Percentiles rank a stretch among this genome's conserved stretches.
These are phyloP conservation scores for Silurus lanzhouensis DNA, from an alignment of 2,797 vertebrate genomes.

Conservation along the genomic window DNA sequence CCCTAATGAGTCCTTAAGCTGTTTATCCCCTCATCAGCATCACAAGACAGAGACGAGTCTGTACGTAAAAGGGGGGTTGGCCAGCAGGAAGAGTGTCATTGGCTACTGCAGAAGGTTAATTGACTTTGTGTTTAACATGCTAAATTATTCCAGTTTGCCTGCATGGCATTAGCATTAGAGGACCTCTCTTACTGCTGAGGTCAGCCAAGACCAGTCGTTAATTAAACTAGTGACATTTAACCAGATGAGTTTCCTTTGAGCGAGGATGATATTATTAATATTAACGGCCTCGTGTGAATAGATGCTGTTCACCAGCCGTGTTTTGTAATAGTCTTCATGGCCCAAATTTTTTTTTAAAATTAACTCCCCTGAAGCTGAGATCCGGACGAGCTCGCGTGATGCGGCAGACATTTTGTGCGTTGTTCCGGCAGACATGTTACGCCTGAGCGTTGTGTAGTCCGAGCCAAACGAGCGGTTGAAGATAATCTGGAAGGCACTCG, in stretches of 20 bases:
- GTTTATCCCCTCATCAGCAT: slow-evolving; percentile 50
- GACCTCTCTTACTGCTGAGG: slow-evolving; percentile 72
- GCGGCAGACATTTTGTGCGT: slow-evolving; percentile 47
- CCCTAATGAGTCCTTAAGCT: slow-evolving; percentile 51
- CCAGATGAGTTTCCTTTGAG: slow-evolving; percentile 86
- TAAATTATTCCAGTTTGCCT: slow-evolving; percentile 64
- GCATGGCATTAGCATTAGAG: slow-evolving; percentile 78
- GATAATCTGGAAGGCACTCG: background rate
- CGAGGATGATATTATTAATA: slow-evolving; percentile 86
- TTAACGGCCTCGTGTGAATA: slow-evolving; percentile 80
- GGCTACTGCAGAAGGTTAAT: slow-evolving; percentile 58
- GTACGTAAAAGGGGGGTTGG: slow-evolving; percentile 14
- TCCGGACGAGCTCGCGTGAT: slow-evolving; percentile 54
- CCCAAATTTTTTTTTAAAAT: slow-evolving; percentile 54
- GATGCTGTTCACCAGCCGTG: slow-evolving; percentile 66
- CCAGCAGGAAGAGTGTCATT: slow-evolving; percentile 46
- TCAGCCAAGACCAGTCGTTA: slow-evolving; percentile 78
- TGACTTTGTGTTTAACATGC: slow-evolving; percentile 64
- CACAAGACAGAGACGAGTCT: slow-evolving; percentile 28
- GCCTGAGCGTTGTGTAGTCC: background rate
- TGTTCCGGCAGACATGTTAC: slow-evolving; percentile 21
- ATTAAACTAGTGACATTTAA: slow-evolving; percentile 87
- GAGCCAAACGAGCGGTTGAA: background rate
- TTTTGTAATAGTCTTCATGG: slow-evolving; percentile 70
- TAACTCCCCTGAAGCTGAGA: slow-evolving; percentile 73